Evolutionary conservation across 2,888 invertebrate genomes (phyloP).

Genomic region (Carterocephalus palaemon): DNA sequence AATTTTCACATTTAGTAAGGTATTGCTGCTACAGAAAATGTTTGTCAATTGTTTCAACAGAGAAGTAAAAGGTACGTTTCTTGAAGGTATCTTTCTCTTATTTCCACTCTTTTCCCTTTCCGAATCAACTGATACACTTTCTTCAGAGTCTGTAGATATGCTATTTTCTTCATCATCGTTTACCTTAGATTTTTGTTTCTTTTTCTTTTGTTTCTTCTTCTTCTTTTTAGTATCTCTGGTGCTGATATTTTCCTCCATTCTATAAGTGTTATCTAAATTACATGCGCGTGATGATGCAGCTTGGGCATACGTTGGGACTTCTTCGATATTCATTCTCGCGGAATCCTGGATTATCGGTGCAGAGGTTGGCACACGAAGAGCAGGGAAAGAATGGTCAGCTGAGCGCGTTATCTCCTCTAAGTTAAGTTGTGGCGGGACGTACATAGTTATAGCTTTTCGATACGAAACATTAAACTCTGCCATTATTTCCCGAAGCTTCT

Average conservation of each 20-base stretch:
- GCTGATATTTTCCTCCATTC: background rate
- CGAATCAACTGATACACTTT: background rate
- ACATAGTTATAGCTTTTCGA: conserved; percentile 32
- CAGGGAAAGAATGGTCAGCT: background rate
- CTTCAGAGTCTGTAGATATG: background rate
- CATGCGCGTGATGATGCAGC: background rate
- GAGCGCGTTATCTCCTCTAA: background rate
- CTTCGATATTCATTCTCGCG: background rate
- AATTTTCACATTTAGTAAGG: background rate
- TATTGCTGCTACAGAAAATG: background rate
- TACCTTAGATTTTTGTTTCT: too few species aligned
- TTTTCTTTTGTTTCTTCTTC: background rate
- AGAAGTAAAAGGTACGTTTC: background rate
- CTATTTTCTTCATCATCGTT: background rate
- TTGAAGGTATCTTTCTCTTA: too few species aligned
- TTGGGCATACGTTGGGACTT: background rate
- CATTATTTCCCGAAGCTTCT: conserved; percentile 26
- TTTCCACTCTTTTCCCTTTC: background rate
- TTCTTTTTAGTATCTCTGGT: background rate
- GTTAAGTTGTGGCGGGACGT: background rate
- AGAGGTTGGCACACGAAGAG: background rate
- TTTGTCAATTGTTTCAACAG: background rate
- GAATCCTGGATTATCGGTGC: background rate
- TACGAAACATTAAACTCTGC: conserved; percentile 27
- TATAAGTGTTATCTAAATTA: background rate